phyloP scores from a whole-genome alignment of 2,888 invertebrate genomes.

The Cheilosia grossa region DNA sequence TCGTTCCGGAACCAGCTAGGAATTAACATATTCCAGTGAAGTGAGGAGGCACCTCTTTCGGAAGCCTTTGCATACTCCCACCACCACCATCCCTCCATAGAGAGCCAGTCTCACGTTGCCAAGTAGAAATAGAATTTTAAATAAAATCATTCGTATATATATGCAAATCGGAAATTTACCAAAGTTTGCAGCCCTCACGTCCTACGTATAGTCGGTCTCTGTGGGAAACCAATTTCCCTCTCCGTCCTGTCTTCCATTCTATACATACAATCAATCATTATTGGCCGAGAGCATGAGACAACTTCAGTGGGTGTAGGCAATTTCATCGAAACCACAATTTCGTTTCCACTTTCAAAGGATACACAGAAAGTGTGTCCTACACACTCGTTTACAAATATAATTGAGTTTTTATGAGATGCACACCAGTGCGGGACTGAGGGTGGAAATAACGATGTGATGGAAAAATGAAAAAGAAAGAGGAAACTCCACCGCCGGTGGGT shows the following conservation, averaged over 20 bases:
- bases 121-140: constrained; percentile 57
- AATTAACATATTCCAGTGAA: constrained; percentile 60
- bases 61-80: constrained; percentile 34
- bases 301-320: constrained; percentile 15
- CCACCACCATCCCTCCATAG: neutral
- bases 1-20: neutral
- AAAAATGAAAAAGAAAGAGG: neutral
- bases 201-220: neutral
- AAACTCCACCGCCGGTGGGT: no score
- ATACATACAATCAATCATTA: constrained; percentile 53
- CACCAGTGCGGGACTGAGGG: no score
- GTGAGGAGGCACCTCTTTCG: constrained; percentile 24
- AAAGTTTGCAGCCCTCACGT: constrained; percentile 24
- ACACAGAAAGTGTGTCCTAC: constrained; percentile 12
- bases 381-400: constrained; percentile 13
- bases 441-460: neutral
- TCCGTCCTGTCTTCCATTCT: neutral
- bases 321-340: constrained; percentile 47
- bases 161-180: constrained; percentile 57
- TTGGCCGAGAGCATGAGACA: constrained; percentile 45
- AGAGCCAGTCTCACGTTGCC: neutral
- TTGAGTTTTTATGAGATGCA: constrained; percentile 17
- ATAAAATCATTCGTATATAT: constrained; percentile 53
- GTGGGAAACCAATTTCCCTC: constrained; percentile 53
- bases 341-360: constrained; percentile 5